A percentile compares a stretch with the other conserved stretches of the same genome.
Conservation (phyloP, 2,113 vertebrate genomes). For the Gambusia affinis region DNA sequence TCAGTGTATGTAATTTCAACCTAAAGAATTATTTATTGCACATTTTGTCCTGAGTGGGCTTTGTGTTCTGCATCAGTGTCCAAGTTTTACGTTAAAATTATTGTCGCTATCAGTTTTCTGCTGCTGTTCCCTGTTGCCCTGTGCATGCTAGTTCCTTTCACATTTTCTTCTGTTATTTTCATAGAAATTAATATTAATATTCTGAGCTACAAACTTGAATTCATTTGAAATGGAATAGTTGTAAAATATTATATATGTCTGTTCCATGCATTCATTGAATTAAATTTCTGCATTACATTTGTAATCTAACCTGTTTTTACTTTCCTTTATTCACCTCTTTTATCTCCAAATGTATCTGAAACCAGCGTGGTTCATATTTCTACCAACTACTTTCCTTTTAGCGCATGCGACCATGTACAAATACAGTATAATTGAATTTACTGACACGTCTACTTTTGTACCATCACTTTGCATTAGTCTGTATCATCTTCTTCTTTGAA, state of each 20-base stretch:
- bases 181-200: too few relatives aligned
- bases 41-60: not conserved
- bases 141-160: not conserved
- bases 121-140: too few relatives aligned
- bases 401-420: not conserved
- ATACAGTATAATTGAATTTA: constrained; percentile 19
- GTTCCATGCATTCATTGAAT: not conserved
- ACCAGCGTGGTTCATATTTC: not conserved
- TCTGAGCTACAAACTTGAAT: too few relatives aligned
- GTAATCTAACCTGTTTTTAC: not conserved
- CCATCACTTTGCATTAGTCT: constrained; percentile 46
- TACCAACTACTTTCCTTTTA: constrained; percentile 8
- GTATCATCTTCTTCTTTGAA: constrained; percentile 42
- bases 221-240: too few relatives aligned
- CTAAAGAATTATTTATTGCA: not conserved
- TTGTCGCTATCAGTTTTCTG: not conserved
- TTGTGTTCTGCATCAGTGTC: too few relatives aligned
- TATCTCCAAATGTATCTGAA: not conserved
- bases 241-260: too few relatives aligned
- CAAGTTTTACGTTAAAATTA: not conserved
- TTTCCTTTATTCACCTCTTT: not conserved
- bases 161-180: not conserved
- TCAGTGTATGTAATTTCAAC: not conserved
- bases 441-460: constrained; percentile 32
- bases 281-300: not conserved